phyloP scores from a whole-genome alignment of 2,113 vertebrate species.

The Odontesthes bonariensis region DNA sequence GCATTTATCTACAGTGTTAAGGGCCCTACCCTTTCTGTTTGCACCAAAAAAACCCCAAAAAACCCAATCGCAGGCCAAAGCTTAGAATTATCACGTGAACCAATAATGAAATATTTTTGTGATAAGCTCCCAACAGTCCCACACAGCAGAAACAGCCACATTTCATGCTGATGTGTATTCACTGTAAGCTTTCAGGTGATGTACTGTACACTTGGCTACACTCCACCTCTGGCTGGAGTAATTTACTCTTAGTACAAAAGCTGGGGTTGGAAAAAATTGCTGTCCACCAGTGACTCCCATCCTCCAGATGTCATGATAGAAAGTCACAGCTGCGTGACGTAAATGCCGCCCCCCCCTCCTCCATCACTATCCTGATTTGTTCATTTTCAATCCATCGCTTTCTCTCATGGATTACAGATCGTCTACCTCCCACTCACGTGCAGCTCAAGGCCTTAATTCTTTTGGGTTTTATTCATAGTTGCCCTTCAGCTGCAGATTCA shows the following conservation, averaged over 20 bases:
- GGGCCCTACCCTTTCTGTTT: background rate
- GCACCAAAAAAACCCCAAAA: background rate
- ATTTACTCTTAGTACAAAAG: conserved; percentile 20
- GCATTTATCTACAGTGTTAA: background rate
- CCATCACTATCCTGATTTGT: conserved; percentile 36
- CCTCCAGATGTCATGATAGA: conserved; percentile 57
- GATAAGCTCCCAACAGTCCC: conserved; percentile 9
- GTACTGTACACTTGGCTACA: conserved; percentile 15
- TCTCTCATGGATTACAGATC: conserved; percentile 58
- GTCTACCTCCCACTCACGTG: conserved; percentile 48
- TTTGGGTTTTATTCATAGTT: conserved; percentile 29
- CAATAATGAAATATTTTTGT: background rate
- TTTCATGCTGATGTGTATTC: conserved; percentile 38
- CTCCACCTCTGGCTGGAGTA: conserved; percentile 23
- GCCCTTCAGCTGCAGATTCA: background rate
- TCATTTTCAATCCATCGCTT: conserved; percentile 59
- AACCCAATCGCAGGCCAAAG: background rate
- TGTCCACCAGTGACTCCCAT: conserved; percentile 15
- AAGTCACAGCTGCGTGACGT: conserved; percentile 53
- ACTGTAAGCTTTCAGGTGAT: conserved; percentile 18
- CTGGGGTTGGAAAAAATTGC: background rate
- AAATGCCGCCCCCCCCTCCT: conserved; percentile 34
- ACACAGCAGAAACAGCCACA: background rate
- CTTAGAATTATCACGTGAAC: conserved; percentile 19
- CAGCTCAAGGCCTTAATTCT: conserved; percentile 52